A percentile compares a stretch with the other conserved stretches of the same genome.
These are phyloP conservation scores for Tiliacea citrago DNA, from an alignment of 2,888 invertebrate species.

Conservation along the genomic window DNA sequence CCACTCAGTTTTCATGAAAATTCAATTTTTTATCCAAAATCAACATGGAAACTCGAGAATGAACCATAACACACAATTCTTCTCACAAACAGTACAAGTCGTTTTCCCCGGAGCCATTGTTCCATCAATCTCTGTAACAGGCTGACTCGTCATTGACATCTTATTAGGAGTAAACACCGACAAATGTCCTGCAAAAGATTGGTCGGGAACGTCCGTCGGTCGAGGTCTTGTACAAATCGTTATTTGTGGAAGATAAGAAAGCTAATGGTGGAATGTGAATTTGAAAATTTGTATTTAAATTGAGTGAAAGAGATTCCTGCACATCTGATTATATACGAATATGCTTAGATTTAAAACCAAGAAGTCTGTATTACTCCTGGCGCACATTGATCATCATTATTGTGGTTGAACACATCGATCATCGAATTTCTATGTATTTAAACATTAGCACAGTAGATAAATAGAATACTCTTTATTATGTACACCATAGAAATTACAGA, in stretches of 20 bases:
- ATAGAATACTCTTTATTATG: too few relatives aligned
- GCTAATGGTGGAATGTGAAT: not conserved
- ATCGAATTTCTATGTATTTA: not conserved
- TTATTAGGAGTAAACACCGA: slow-evolving; percentile 71
- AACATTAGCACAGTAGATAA: too few relatives aligned
- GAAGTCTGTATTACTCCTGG: not conserved
- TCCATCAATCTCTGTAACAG: slow-evolving; percentile 73
- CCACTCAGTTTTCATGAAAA: not conserved
- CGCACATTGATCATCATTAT: not conserved
- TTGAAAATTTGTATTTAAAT: not conserved
- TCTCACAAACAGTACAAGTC: slow-evolving; percentile 34
- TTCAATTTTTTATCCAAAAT: not conserved
- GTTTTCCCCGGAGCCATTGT: slow-evolving; percentile 48
- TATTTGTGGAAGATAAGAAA: not conserved
- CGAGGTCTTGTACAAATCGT: slow-evolving; percentile 18
- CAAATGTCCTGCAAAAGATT: slow-evolving; percentile 64
- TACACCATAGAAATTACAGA: too few relatives aligned
- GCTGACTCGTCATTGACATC: slow-evolving; percentile 72
- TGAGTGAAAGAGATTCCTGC: not conserved
- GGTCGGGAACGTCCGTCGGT: slow-evolving; percentile 9
- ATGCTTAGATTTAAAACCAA: not conserved
- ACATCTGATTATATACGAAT: not conserved
- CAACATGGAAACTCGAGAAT: not conserved
- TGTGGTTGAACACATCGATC: not conserved
- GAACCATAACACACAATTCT: not conserved